A percentile compares a stretch with the other conserved stretches of the same genome.
Evolutionary conservation across 2,113 vertebrate genomes (phyloP).

Genomic region (Calidris pygmaea): DNA sequence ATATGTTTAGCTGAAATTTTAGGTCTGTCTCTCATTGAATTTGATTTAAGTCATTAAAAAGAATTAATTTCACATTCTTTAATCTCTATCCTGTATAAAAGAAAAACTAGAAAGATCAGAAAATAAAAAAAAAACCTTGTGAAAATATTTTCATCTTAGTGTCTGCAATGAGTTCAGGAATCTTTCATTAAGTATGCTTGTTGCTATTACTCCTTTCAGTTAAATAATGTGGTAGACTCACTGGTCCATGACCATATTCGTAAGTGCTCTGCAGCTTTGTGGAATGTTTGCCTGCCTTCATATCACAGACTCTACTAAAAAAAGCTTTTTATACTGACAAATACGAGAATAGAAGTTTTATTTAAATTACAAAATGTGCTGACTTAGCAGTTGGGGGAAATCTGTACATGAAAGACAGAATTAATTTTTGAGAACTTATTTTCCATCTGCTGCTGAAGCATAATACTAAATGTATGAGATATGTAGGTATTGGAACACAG

Average conservation of each 20-base stretch:
- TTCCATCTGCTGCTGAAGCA: background rate
- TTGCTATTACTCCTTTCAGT: background rate
- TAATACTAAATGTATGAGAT: background rate
- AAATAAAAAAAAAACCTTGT: background rate
- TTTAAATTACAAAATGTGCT: background rate
- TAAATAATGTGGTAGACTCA: background rate
- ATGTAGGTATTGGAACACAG: background rate
- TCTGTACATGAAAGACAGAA: background rate
- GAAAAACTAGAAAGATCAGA: accelerated
- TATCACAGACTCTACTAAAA: background rate
- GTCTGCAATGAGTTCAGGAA: background rate
- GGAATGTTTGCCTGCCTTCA: background rate
- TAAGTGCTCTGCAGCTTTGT: background rate
- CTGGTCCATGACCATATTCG: background rate
- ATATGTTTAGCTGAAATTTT: background rate
- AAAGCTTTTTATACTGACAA: background rate
- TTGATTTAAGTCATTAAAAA: no score
- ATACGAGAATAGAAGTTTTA: background rate
- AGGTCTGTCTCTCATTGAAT: background rate
- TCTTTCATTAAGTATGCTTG: background rate
- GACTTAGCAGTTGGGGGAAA: background rate
- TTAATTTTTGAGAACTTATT: background rate
- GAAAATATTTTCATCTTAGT: background rate
- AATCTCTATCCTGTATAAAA: background rate
- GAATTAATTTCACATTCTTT: background rate